These are phyloP conservation scores for Enteromius viviparus DNA, from an alignment of 2,797 vertebrate genomes.

Conservation along the genomic window DNA sequence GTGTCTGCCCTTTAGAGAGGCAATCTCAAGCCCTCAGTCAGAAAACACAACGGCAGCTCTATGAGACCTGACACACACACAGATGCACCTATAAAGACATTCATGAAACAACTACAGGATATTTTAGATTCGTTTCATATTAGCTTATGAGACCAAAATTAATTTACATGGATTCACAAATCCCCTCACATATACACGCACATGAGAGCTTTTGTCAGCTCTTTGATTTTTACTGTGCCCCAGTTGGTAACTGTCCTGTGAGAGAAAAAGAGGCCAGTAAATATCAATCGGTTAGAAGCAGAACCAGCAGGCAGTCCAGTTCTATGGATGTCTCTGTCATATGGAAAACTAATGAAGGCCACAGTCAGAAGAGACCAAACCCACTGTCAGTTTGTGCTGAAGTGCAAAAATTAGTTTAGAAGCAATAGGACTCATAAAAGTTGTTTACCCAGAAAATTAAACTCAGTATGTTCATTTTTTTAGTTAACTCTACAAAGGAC, in stretches of 20 bases:
- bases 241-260: constrained; percentile 52
- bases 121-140: background rate
- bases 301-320: constrained; percentile 33
- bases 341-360: constrained; percentile 38
- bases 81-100: constrained; percentile 32
- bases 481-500: background rate
- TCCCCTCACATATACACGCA: constrained; percentile 27
- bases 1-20: constrained; percentile 55
- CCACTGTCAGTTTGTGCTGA: background rate
- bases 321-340: constrained; percentile 20
- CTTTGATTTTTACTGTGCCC: constrained; percentile 49
- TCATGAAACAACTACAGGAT: constrained; percentile 13
- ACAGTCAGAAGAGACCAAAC: constrained; percentile 20
- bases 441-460: no score
- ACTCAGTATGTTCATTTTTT: background rate
- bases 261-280: constrained; percentile 50
- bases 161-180: background rate
- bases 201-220: background rate
- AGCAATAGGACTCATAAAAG: background rate
- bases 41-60: background rate
- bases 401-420: constrained; percentile 7
- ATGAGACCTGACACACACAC: constrained; percentile 22
- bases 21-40: constrained; percentile 25
- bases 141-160: background rate
- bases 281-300: constrained; percentile 33